These are phyloP conservation scores for Tigriopus japonicus DNA, from an alignment of 1,140 invertebrate genomes.

Conservation along the genomic window DNA sequence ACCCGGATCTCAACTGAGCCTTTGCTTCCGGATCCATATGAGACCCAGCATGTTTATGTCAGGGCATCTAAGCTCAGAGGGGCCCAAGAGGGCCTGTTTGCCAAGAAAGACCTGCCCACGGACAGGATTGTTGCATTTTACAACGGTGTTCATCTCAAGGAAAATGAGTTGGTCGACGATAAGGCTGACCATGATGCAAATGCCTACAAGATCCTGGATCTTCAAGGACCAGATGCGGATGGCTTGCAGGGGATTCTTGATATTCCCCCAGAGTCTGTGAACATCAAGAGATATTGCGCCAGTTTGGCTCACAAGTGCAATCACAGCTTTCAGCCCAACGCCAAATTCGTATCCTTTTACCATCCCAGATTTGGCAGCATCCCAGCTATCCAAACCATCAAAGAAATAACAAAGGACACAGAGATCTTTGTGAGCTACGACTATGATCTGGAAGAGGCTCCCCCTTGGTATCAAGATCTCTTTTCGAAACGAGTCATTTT, in stretches of 20 bases:
- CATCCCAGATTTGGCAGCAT: conserved; percentile 7
- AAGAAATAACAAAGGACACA: not conserved
- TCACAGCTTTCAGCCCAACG: conserved; percentile 13
- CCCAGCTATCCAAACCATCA: not conserved
- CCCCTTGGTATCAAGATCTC: conserved; percentile 11
- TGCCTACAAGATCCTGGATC: conserved; percentile 9
- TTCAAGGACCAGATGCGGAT: conserved; percentile 1
- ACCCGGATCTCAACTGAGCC: not conserved
- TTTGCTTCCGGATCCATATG: conserved; percentile 5
- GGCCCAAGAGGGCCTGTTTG: conserved; percentile 2
- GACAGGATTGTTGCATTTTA: conserved; percentile 2
- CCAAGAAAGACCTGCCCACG: not conserved
- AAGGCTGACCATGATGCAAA: not conserved
- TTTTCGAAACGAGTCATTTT: not conserved
- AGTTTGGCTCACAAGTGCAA: conserved; percentile 12
- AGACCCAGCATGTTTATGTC: not conserved
- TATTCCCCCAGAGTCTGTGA: not conserved
- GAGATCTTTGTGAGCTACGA: conserved; percentile 10
- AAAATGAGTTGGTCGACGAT: not conserved
- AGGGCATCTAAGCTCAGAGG: not conserved
- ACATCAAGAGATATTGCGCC: not conserved
- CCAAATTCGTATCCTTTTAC: conserved; percentile 3
- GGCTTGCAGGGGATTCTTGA: conserved; percentile 2
- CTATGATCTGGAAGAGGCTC: conserved; percentile 4
- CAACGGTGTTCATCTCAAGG: not conserved